Evolutionary conservation across 2,888 invertebrate genomes (phyloP).

Genomic region (Mesopsocus fuscifrons): DNA sequence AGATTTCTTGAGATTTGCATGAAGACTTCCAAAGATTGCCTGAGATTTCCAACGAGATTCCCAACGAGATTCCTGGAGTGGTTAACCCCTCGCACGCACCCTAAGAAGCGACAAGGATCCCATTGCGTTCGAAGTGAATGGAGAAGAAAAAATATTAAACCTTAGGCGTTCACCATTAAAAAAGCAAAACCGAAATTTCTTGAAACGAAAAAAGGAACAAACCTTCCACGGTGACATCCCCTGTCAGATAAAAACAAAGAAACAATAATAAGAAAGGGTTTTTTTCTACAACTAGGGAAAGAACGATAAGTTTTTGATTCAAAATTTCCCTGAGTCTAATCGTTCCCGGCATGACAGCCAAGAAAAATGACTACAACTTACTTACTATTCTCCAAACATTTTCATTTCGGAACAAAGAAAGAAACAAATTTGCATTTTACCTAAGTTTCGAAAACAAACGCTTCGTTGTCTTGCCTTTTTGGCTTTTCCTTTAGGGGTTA

Average conservation of each 20-base stretch:
- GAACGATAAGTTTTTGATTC: conserved; percentile 9
- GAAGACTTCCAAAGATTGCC: too few relatives aligned
- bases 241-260: conserved; percentile 3
- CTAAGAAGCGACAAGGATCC: too few relatives aligned
- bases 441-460: conserved; percentile 7
- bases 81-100: too few relatives aligned
- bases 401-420: conserved; percentile 2
- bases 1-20: too few relatives aligned
- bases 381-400: conserved; percentile 8
- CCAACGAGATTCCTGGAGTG: too few relatives aligned
- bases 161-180: too few relatives aligned
- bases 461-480: not conserved
- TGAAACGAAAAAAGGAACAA: not conserved
- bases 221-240: not conserved
- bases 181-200: not conserved
- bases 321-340: conserved; percentile 7
- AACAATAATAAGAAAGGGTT: conserved; percentile 2
- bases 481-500: too few relatives aligned
- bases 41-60: too few relatives aligned
- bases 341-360: conserved; percentile 8
- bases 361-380: conserved; percentile 10
- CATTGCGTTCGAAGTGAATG: too few relatives aligned
- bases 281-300: not conserved
- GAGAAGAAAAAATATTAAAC: too few relatives aligned
- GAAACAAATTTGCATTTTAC: conserved; percentile 1